Evolutionary conservation across 92 coral and sea anemone genomes (phyloP), one percentile per base, ranked within the genome.

Genomic region (Actinostola sp.): DNA sequence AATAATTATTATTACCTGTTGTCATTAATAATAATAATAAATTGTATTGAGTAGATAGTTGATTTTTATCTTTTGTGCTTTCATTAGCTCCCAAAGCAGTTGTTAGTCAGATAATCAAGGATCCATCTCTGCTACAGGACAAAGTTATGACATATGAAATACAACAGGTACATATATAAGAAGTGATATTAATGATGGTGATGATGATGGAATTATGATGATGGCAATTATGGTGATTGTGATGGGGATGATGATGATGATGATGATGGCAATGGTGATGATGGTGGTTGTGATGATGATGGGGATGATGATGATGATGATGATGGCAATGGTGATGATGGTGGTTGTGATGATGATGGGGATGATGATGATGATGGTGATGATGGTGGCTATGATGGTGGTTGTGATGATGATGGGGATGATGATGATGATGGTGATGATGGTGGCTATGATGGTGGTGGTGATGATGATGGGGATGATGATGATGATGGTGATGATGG

Each of bases 71-170:
- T 41, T n/a, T n/a, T n/a, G n/a, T n/a, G n/a, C n/a, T n/a, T n/a
- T n/a, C n/a, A 16, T 12, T 6, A 93, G 98, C 96, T 58, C 98
- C 98, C 44, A 94, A 75, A 75, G 94, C 79, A 31, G 79, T 94
- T 13, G 93, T 91, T 1, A 91, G 97, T 65, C 94, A 88, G 54
- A 88, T 91, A 80, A 88, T 94, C 77, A 94, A 94, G 78, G 91
- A 91, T 61, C 85, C 97, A 42, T 57, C 89, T n/a, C 79, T 85
- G 12, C 80, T 94, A 46, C 67, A 87, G 45, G 86, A 91, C 79
- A 82, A 85, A 66, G 87, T 65, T n/a, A 80, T 94, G 56, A 76
- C 97, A 19, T 66, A 76, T 38, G 94, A 94, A 73, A 80, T 94
- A 42, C 82, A 88, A 21, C 98, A 94, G 89, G 98, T 90, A 80